A percentile compares a stretch with the other conserved stretches of the same genome.
Evolutionary conservation across 2,797 vertebrate genomes (phyloP).

Genomic region (Gymnoscopelus braueri): DNA sequence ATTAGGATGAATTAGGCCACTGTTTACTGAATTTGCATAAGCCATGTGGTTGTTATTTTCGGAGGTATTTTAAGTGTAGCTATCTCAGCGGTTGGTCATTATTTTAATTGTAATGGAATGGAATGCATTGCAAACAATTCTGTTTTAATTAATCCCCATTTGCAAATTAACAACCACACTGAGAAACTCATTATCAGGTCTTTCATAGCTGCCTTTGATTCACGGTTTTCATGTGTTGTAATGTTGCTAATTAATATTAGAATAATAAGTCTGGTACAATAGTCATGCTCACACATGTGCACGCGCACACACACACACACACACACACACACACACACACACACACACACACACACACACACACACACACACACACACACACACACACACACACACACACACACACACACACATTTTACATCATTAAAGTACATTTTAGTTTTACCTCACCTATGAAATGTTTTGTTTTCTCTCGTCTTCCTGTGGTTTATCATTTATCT

Average conservation of each 20-base stretch:
- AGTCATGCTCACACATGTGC: conserved; percentile 47
- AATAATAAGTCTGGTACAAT: conserved; percentile 26
- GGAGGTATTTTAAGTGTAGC: conserved; percentile 57
- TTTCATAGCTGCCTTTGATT: conserved; percentile 62
- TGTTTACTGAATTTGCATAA: conserved; percentile 74
- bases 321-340: too few species aligned
- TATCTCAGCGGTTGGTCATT: conserved; percentile 58
- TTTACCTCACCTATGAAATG: too few species aligned
- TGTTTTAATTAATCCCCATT: conserved; percentile 61
- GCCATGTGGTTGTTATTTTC: conserved; percentile 68
- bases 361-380: too few species aligned
- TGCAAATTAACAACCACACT: conserved; percentile 68
- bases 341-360: too few species aligned
- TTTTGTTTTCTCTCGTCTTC: too few species aligned
- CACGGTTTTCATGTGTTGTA: conserved; percentile 34
- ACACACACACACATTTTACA: too few species aligned
- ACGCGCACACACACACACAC: neutral
- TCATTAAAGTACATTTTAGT: too few species aligned
- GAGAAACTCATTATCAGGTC: conserved; percentile 64
- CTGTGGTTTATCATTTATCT: too few species aligned
- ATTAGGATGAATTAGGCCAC: conserved; percentile 70
- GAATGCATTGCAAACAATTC: conserved; percentile 44
- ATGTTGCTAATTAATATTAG: conserved; percentile 6
- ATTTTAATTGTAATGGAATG: conserved; percentile 65
- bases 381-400: too few species aligned